phyloP scores from a whole-genome alignment of 2,113 vertebrate genomes.

The Eublepharis macularius region DNA sequence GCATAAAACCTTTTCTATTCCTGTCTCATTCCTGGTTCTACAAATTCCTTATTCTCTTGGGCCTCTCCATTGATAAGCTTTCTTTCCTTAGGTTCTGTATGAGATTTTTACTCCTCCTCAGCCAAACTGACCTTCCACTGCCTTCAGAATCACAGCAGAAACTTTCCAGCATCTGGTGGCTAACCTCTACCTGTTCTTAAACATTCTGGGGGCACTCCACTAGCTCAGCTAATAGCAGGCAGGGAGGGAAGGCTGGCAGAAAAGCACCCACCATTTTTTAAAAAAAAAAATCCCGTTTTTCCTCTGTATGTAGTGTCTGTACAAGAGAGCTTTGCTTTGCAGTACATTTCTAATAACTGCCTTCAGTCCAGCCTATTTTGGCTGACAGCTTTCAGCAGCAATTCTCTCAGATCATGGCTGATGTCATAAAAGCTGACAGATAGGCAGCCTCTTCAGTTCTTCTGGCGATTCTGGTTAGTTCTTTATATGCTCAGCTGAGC shows the following conservation, averaged over 20 bases:
- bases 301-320: neutral
- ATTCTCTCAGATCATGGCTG: neutral
- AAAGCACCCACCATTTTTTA: neutral
- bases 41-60: too few species aligned
- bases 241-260: neutral
- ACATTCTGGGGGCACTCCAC: neutral
- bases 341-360: neutral
- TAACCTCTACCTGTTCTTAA: neutral
- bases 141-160: too few species aligned
- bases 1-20: too few species aligned
- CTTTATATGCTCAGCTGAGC: neutral
- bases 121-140: too few species aligned
- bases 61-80: too few species aligned
- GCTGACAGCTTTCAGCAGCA: conserved; percentile 16
- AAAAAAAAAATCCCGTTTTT: neutral
- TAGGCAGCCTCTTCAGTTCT: neutral
- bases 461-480: neutral
- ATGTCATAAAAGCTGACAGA: neutral
- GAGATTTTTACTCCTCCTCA: too few species aligned
- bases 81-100: too few species aligned
- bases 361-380: neutral
- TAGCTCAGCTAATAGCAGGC: neutral
- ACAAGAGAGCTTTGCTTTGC: neutral
- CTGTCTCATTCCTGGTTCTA: too few species aligned
- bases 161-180: too few species aligned